Percentiles rank a stretch among this genome's conserved stretches.
These are phyloP conservation scores for Acanthoscelides obtectus DNA, from an alignment of 2,888 invertebrate species.

Conservation along the genomic window DNA sequence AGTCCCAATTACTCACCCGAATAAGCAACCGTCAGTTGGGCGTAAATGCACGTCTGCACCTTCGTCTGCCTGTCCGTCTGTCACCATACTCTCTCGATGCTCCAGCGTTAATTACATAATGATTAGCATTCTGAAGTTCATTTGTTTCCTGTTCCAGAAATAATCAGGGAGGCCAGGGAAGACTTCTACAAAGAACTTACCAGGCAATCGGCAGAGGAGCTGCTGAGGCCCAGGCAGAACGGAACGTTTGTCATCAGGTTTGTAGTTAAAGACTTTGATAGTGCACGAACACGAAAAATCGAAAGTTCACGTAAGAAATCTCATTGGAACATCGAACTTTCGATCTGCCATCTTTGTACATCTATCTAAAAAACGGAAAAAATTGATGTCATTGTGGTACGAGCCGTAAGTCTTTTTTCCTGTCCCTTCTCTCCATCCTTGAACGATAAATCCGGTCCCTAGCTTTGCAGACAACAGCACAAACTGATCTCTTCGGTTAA, in stretches of 20 bases:
- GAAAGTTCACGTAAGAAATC: too few species aligned
- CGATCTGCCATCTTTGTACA: too few species aligned
- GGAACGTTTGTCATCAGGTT: slow-evolving; percentile 52
- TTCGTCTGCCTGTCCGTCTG: not conserved
- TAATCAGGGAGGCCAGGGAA: slow-evolving; percentile 38
- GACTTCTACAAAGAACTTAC: slow-evolving; percentile 56
- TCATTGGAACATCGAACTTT: too few species aligned
- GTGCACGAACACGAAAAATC: too few species aligned
- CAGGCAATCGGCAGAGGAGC: slow-evolving; percentile 51
- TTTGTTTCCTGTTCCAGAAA: slow-evolving; percentile 21
- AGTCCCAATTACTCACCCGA: not conserved
- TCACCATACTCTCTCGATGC: not conserved
- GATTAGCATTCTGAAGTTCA: not conserved
- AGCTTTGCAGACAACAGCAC: too few species aligned
- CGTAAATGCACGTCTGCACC: not conserved
- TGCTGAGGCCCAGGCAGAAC: slow-evolving; percentile 54
- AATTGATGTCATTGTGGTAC: too few species aligned
- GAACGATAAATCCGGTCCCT: too few species aligned
- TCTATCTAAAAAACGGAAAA: too few species aligned
- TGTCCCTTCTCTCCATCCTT: too few species aligned
- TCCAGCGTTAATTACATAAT: not conserved
- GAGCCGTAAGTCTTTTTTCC: too few species aligned
- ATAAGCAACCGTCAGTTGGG: not conserved
- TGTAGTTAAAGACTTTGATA: not conserved
- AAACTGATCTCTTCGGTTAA: too few species aligned